Evolutionary conservation across 1,140 invertebrate genomes (phyloP).

Genomic region (Drosophila grimshawi): DNA sequence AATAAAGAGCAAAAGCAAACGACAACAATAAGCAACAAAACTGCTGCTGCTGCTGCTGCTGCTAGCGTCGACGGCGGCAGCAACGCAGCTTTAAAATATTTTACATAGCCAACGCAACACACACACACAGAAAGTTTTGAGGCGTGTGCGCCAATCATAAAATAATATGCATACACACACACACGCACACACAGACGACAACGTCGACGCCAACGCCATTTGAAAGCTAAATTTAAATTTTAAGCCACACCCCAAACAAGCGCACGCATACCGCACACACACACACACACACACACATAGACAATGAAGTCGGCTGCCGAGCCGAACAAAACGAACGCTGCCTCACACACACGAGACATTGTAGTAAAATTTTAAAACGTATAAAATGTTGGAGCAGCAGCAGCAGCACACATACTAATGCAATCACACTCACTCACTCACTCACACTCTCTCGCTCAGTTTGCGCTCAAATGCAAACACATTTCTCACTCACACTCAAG

Average conservation of each 20-base stretch:
- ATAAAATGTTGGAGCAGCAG: conserved; percentile 67
- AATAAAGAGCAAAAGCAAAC: conserved; percentile 68
- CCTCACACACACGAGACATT: conserved; percentile 42
- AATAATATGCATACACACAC: conserved; percentile 80
- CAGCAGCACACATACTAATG: conserved; percentile 29
- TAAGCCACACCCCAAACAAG: conserved; percentile 82
- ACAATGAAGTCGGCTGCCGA: conserved; percentile 66
- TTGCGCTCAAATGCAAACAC: conserved; percentile 44
- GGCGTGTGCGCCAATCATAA: conserved; percentile 75
- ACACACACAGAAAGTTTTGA: conserved; percentile 42
- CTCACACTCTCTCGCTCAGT: conserved; percentile 1
- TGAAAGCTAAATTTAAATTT: conserved; percentile 83
- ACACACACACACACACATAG: conserved; percentile 42
- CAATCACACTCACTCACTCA: conserved; percentile 11
- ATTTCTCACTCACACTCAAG: conserved; percentile 53
- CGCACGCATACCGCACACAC: conserved; percentile 71
- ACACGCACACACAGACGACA: conserved; percentile 24
- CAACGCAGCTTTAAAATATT: conserved; percentile 80
- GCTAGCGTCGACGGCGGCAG: conserved; percentile 58
- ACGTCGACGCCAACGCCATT: conserved; percentile 65
- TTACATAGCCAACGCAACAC: conserved; percentile 64
- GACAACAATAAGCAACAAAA: conserved; percentile 43
- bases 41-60: conserved; percentile 30
- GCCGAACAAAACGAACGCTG: conserved; percentile 55
- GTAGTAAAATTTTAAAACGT: conserved; percentile 77